Evolutionary conservation across 2,888 invertebrate species (phyloP), one percentile per base, ranked within the genome.

Genomic region (Terebella lapidaria): DNA sequence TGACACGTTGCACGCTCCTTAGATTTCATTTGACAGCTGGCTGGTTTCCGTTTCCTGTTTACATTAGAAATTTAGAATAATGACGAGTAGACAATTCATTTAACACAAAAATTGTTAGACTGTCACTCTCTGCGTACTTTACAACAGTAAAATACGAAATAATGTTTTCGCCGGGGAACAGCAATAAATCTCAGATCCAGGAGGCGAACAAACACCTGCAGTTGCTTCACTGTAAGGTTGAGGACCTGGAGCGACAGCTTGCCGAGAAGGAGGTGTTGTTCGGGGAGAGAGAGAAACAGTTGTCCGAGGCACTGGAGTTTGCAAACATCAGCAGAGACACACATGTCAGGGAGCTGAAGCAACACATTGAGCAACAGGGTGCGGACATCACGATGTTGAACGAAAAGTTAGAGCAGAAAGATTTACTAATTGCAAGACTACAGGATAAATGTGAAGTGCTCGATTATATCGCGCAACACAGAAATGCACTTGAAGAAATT

Each of bases 151-250:
- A n/a, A n/a, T n/a, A n/a, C n/a, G n/a, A n/a, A n/a, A n/a, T 24
- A 3, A 74, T 73, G 72, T 64, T 72, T 53, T 70, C 73, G 24
- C 66, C 72, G 60, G 67, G 18, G 30, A 20, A 25, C 15, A 18
- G 45, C 45, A 57, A 35, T 25, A 60, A 57, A 42, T 25, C 70
- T 3, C 76, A 71, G 58, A 79, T 79, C 46, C 73, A 78, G 62
- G 79, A 79, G 64, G 79, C 79, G 20, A 79, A 79, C 59, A 72
- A 71, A 61, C 79, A 79, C 61, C 67, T 79, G 27, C 73, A 75
- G 57, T 70, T 74, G 25, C 66, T 79, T 46, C 74, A 78, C 58
- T 65, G 70, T 26, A 69, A 73, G 26, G 74, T 79, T 0, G 62
- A 69, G 42, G 76, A 77, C 59, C 68, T 79, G 28, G 79, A 79